phyloP scores from a whole-genome alignment of 2,113 vertebrate genomes.

The Neodon shergylaensis region DNA sequence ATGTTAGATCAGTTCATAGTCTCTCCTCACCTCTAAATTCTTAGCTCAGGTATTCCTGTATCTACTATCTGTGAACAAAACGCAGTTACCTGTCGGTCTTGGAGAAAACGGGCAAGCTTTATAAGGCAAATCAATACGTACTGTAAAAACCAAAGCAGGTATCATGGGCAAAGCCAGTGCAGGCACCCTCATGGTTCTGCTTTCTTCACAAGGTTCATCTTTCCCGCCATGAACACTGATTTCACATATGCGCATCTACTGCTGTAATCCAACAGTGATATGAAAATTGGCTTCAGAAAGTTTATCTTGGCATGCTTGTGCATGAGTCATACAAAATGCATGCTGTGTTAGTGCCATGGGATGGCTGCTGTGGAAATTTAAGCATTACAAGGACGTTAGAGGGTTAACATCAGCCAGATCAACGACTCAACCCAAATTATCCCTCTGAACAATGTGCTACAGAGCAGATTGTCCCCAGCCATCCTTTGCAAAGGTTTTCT shows the following conservation, averaged over 20 bases:
- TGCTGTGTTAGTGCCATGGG: not conserved
- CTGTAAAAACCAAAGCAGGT: not conserved
- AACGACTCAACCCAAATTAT: not conserved
- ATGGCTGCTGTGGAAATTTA: not conserved
- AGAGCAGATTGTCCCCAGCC: not conserved
- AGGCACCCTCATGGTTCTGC: not conserved
- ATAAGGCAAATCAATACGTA: not conserved
- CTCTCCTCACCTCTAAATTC: not conserved
- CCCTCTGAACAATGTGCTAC: not conserved
- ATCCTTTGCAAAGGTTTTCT: not conserved
- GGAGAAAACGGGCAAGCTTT: not conserved
- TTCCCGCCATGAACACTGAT: not conserved
- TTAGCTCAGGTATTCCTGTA: not conserved
- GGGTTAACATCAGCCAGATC: not conserved
- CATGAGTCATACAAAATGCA: not conserved
- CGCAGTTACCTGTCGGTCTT: not conserved
- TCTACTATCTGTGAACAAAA: not conserved
- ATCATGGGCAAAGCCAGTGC: not conserved
- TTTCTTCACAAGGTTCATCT: not conserved
- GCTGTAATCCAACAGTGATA: not conserved
- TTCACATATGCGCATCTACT: not conserved
- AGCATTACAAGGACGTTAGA: not conserved
- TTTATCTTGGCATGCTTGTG: not conserved
- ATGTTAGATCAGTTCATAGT: not conserved
- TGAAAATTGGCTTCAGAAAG: not conserved